Evolutionary conservation across 2,113 vertebrate species (phyloP).

Genomic region (Eira barbara): DNA sequence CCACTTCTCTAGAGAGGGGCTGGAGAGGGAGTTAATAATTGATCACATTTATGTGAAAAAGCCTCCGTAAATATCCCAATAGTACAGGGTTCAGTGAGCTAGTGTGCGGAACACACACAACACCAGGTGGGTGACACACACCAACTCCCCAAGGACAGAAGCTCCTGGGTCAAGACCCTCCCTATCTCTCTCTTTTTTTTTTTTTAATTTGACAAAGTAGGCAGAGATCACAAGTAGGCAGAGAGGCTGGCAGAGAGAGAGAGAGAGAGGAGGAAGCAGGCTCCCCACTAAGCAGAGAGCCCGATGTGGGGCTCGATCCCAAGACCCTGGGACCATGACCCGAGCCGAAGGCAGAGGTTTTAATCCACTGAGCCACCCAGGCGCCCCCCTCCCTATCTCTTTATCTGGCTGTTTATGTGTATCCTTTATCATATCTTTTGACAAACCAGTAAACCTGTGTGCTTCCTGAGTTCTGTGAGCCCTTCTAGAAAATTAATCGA

Average conservation of each 20-base stretch:
- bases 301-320: too few species aligned
- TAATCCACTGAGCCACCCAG: too few species aligned
- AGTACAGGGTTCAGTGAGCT: background rate
- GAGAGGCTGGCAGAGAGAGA: too few species aligned
- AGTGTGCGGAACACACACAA: background rate
- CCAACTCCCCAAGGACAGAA: background rate
- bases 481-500: background rate
- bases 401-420: background rate
- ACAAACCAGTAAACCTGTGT: background rate
- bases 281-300: too few species aligned
- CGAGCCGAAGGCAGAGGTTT: too few species aligned
- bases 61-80: background rate
- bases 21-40: background rate
- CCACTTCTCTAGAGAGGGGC: background rate
- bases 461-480: background rate
- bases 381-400: background rate
- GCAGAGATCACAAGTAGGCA: too few species aligned
- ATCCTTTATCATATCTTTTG: background rate
- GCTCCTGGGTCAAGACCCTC: background rate
- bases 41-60: background rate
- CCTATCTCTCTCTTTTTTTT: background rate
- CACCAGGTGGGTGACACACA: background rate
- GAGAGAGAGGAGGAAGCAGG: too few species aligned
- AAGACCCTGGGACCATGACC: too few species aligned
- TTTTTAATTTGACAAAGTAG: too few species aligned